Percentiles rank a stretch among this genome's conserved stretches.
These are phyloP conservation scores for Hylaeus volcanicus DNA, from an alignment of 1,140 invertebrate genomes.

Conservation along the genomic window DNA sequence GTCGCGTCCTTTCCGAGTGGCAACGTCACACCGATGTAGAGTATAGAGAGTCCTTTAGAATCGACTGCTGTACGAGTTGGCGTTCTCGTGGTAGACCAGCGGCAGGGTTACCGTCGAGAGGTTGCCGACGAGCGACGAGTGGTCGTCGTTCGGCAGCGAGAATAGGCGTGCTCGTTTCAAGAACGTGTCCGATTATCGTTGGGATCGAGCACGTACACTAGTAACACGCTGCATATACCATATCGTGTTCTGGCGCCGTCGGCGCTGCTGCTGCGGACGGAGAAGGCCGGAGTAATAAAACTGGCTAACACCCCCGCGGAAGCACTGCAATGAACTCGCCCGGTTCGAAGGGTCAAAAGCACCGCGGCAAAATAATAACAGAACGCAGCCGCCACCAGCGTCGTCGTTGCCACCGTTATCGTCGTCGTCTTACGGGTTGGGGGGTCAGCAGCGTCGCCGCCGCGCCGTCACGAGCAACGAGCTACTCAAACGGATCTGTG, in stretches of 20 bases:
- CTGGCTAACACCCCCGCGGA: conserved; percentile 66
- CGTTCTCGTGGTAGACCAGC: neutral
- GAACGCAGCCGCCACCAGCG: conserved; percentile 55
- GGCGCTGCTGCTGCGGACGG: conserved; percentile 56
- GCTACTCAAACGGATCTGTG: conserved; percentile 31
- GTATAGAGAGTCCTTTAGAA: neutral
- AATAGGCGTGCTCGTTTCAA: conserved; percentile 27
- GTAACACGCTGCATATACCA: conserved; percentile 37
- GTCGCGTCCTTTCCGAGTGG: conserved; percentile 45
- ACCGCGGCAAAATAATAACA: conserved; percentile 78
- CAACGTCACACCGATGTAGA: conserved; percentile 5
- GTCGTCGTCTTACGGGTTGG: conserved; percentile 41
- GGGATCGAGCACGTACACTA: conserved; percentile 48
- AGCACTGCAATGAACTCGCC: conserved; percentile 75
- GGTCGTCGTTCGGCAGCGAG: conserved; percentile 27
- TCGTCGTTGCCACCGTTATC: conserved; percentile 34
- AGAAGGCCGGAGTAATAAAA: conserved; percentile 51
- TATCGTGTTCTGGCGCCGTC: conserved; percentile 51
- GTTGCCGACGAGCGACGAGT: conserved; percentile 4
- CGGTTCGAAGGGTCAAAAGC: conserved; percentile 76
- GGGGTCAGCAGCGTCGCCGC: conserved; percentile 34
- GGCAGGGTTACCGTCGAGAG: conserved; percentile 5
- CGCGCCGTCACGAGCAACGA: conserved; percentile 36
- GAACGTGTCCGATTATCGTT: conserved; percentile 47
- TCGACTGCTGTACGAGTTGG: neutral